These are phyloP conservation scores for Stegodyphus dumicola DNA, from an alignment of 1,140 invertebrate genomes.

Conservation along the genomic window DNA sequence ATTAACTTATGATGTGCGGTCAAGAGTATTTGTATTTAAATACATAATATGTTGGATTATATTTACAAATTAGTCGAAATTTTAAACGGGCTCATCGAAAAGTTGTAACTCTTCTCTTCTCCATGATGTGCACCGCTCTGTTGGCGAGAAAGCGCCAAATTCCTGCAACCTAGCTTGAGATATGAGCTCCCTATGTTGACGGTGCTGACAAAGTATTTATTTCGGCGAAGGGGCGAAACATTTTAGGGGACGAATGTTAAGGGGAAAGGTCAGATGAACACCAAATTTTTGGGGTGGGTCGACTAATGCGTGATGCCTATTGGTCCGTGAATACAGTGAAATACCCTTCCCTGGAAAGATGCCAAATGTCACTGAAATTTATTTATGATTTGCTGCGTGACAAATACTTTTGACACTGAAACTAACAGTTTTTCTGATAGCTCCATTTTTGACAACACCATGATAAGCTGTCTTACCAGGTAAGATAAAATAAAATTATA, in stretches of 20 bases:
- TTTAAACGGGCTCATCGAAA: too few species aligned
- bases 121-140: too few species aligned
- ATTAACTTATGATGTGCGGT: too few species aligned
- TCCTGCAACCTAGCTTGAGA: neutral
- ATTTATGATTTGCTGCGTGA: constrained; percentile 44
- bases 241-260: constrained; percentile 51
- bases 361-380: constrained; percentile 44
- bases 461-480: constrained; percentile 39
- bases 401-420: constrained; percentile 35
- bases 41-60: too few species aligned
- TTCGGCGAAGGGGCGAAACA: constrained; percentile 58
- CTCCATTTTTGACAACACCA: constrained; percentile 5
- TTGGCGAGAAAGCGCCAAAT: constrained; percentile 12
- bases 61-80: too few species aligned
- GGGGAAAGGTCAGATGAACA: constrained; percentile 53
- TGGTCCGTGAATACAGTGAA: constrained; percentile 49
- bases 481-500: constrained; percentile 23
- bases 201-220: constrained; percentile 59
- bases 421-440: constrained; percentile 27
- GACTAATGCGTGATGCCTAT: constrained; percentile 29
- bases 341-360: constrained; percentile 51
- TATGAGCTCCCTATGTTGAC: constrained; percentile 55
- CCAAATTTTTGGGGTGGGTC: constrained; percentile 53
- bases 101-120: too few species aligned
- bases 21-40: too few species aligned